Percentiles rank a stretch among this genome's conserved stretches.
These are phyloP conservation scores for Syrrhaptes paradoxus DNA, from an alignment of 2,113 vertebrate species.

Conservation along the genomic window DNA sequence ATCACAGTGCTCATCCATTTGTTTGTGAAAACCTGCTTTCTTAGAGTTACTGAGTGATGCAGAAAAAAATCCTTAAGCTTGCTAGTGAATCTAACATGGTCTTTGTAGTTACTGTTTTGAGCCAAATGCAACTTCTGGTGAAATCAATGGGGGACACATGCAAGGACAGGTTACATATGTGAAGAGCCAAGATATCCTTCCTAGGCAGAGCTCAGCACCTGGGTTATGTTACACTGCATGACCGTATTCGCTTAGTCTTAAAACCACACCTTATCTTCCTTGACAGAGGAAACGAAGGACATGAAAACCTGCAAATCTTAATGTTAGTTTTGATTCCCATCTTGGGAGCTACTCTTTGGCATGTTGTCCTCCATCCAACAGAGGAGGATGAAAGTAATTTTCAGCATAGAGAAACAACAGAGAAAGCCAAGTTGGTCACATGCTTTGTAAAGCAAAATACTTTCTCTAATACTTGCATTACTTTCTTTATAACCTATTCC, in stretches of 20 bases:
- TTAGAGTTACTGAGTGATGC: neutral
- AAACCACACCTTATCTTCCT: neutral
- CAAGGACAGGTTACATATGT: neutral
- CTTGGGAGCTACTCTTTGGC: neutral
- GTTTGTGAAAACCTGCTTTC: neutral
- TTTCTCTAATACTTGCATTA: neutral
- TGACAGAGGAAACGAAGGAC: neutral
- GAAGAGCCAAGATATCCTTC: neutral
- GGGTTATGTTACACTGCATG: neutral
- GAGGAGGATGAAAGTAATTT: neutral
- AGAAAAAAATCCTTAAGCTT: neutral
- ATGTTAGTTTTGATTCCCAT: neutral
- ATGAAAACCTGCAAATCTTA: neutral
- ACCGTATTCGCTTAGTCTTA: neutral
- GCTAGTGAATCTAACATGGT: neutral
- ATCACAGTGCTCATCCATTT: neutral
- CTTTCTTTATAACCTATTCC: neutral
- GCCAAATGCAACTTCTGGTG: neutral
- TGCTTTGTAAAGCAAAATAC: neutral
- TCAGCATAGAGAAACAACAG: neutral
- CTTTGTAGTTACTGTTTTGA: neutral
- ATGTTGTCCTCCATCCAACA: neutral
- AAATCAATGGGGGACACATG: neutral
- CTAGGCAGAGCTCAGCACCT: neutral
- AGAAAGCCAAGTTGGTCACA: neutral